These are phyloP conservation scores for Plecotus auritus DNA, from an alignment of 2,113 vertebrate species.

Conservation along the genomic window DNA sequence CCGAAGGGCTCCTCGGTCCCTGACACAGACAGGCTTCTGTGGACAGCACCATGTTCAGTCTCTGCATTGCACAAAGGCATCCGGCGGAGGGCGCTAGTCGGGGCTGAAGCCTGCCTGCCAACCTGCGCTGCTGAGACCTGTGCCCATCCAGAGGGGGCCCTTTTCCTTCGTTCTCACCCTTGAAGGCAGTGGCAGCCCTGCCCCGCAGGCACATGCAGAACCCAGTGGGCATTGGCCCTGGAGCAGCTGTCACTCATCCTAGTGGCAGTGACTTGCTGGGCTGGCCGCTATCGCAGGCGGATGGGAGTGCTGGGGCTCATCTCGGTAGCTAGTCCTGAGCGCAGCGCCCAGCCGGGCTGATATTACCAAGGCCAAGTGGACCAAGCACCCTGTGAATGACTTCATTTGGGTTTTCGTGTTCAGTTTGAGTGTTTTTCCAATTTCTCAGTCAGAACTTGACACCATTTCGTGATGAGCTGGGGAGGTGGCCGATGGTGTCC, in stretches of 20 bases:
- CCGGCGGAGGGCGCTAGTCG: background rate
- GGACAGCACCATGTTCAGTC: fast-evolving
- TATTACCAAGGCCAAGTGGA: background rate
- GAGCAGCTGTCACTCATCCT: background rate
- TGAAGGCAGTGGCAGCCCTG: background rate
- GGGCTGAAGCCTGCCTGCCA: background rate
- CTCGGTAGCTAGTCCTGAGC: background rate
- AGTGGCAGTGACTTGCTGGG: background rate
- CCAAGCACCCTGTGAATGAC: background rate
- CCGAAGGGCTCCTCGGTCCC: background rate
- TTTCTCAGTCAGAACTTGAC: background rate
- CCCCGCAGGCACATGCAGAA: background rate
- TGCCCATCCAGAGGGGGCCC: background rate
- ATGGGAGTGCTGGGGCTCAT: background rate
- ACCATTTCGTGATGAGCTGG: background rate
- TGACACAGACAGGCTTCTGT: background rate
- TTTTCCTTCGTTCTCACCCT: background rate
- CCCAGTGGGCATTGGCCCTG: background rate
- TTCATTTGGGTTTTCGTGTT: background rate
- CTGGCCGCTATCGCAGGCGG: no score
- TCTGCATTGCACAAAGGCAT: background rate
- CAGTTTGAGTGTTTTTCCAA: background rate
- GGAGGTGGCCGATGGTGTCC: background rate
- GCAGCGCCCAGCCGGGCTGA: background rate
- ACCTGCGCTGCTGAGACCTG: background rate